phyloP scores from a whole-genome alignment of 2,797 vertebrate species.

The Octomys mimax region DNA sequence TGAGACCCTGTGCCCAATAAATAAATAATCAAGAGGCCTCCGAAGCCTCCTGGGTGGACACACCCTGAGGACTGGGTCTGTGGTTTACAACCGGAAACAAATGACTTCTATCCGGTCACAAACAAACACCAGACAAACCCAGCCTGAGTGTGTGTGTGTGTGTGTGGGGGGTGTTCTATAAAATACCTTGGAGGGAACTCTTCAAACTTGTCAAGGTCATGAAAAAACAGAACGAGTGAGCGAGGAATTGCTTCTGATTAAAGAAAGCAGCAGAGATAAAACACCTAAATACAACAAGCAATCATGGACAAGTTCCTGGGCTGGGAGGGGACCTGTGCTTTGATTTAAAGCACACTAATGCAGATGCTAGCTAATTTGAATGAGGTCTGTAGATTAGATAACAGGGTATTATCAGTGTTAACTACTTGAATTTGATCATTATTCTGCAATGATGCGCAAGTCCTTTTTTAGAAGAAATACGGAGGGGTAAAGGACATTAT shows the following conservation, averaged over 20 bases:
- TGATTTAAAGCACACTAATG: conserved; percentile 7
- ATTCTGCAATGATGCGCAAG: not conserved
- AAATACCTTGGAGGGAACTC: not conserved
- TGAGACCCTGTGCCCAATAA: no score
- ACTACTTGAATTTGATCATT: not conserved
- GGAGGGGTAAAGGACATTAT: not conserved
- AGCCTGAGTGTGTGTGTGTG: no score
- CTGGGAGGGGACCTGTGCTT: not conserved
- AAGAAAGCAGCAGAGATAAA: conserved; percentile 9
- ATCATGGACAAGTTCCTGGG: not conserved
- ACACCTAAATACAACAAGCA: not conserved
- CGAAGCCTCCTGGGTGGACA: rapidly evolving
- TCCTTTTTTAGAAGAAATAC: not conserved
- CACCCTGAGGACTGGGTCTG: not conserved
- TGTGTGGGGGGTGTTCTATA: not conserved
- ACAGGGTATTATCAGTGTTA: not conserved
- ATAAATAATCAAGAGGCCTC: not conserved
- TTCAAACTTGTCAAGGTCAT: not conserved
- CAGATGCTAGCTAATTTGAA: not conserved
- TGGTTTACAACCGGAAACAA: not conserved
- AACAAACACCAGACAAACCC: not conserved
- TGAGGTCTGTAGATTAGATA: not conserved
- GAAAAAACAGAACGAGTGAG: not conserved
- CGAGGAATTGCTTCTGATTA: not conserved
- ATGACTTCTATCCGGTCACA: not conserved